phyloP scores from a whole-genome alignment of 1,140 invertebrate species.

The Drosophila parvula region DNA sequence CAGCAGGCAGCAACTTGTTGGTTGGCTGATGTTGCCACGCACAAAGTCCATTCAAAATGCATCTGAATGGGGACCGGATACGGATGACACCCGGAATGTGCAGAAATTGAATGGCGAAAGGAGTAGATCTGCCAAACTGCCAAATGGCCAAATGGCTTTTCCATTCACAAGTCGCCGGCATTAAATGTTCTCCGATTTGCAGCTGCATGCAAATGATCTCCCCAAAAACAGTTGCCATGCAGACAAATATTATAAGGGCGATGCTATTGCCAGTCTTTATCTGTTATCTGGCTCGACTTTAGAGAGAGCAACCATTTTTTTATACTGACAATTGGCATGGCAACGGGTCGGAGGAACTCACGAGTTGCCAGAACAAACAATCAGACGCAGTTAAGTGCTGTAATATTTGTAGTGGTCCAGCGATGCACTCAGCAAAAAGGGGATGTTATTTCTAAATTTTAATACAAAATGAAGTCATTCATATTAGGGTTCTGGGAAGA shows the following conservation, averaged over 20 bases:
- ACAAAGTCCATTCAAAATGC: slow-evolving; percentile 49
- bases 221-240: slow-evolving; percentile 21
- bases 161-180: slow-evolving; percentile 38
- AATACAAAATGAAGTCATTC: neutral
- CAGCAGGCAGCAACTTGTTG: slow-evolving; percentile 65
- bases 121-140: slow-evolving; percentile 38
- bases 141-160: slow-evolving; percentile 29
- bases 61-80: slow-evolving; percentile 30
- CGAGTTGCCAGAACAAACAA: slow-evolving; percentile 37
- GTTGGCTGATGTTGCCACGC: slow-evolving; percentile 30
- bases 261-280: slow-evolving; percentile 18
- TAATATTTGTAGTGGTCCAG: slow-evolving; percentile 38
- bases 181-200: slow-evolving; percentile 33
- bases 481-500: neutral
- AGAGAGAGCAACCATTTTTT: neutral
- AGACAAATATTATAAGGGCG: slow-evolving; percentile 24
- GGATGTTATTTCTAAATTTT: too few relatives aligned
- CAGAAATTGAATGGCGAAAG: slow-evolving; percentile 52
- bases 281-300: slow-evolving; percentile 14
- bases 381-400: slow-evolving; percentile 30
- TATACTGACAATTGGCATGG: slow-evolving; percentile 41
- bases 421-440: slow-evolving; percentile 14
- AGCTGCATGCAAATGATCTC: slow-evolving; percentile 44
- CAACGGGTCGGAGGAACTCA: slow-evolving; percentile 47
- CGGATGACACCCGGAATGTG: slow-evolving; percentile 25